Base-by-base conservation (phyloP, 2,113 vertebrate species). In the Pheucticus melanocephalus region DNA sequence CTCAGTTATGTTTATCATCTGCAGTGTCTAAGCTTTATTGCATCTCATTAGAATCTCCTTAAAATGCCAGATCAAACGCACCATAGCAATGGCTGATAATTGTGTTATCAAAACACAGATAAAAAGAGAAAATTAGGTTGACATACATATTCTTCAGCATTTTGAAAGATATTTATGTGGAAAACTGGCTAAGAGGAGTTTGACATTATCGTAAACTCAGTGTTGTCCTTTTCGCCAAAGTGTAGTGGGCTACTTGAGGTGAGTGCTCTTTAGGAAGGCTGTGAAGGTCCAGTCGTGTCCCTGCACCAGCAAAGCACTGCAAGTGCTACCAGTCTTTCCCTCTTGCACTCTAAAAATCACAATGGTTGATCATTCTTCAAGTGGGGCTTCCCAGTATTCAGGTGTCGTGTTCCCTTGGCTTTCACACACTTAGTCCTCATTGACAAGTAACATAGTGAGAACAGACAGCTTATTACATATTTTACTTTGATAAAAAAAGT, bases 171-270 rank as follows among this genome's bases (percentile, higher is more conserved):
- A 31, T 48, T 56, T 82, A 35, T 45, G 11, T 57, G 44, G 22
- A 82, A 84, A 77, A 72, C 27, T 40, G 28, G 7, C 27, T 76
- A 68, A 75, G 31, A 89, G 2, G 23, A 61, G 4, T 76, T 87
- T 25, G 20, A 15, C 12, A 30, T 72, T 80, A 11, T 44, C 19
- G 23, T 68, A 45, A 80, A 51, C 11, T 60, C 30, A 23, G 6
- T 56, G 19, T 42, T 68, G 27, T 31, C 18, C 8, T 82, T 5
- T 71, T 69, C n/a, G 44, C 4, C 23, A 37, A 12, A 35, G 22
- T 0, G 0, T 31, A 64, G 27, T 12, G 31, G 44, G 27, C 39
- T 82, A 13, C 31, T 14, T 47, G 53, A 72, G 19, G 15, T 53
- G 51, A 53, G 11, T 24, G 59, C 48, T 54, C 22, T 68, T 56